Evolutionary conservation across 2,888 invertebrate species (phyloP).

Genomic region (Willowsia nigromaculata): DNA sequence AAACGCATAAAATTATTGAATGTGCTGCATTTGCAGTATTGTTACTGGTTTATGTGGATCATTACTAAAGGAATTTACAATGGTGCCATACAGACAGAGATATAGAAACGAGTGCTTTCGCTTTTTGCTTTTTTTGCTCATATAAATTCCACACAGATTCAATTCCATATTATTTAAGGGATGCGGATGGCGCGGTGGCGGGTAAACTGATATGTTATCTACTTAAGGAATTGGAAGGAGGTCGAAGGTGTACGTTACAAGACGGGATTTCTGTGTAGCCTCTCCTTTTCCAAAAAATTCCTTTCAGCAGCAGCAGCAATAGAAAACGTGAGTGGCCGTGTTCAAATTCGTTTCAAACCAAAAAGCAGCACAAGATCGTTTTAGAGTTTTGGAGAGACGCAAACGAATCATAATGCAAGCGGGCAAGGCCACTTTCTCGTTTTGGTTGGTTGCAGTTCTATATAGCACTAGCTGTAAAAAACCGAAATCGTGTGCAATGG

Average conservation of each 20-base stretch:
- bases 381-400: background rate
- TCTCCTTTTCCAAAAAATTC: background rate
- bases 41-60: slow-evolving; percentile 28
- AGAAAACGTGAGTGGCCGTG: background rate
- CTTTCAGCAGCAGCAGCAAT: background rate
- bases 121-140: background rate
- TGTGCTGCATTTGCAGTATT: slow-evolving; percentile 52
- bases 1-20: slow-evolving; percentile 31
- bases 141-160: slow-evolving; percentile 33
- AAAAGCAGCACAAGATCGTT: slow-evolving; percentile 14
- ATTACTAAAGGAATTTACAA: slow-evolving; percentile 24
- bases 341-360: background rate
- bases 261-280: background rate
- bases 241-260: slow-evolving; percentile 29
- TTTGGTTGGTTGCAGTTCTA: background rate
- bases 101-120: background rate
- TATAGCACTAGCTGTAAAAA: background rate
- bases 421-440: background rate
- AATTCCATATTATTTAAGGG: slow-evolving; percentile 34
- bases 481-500: slow-evolving; percentile 10
- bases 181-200: slow-evolving; percentile 20
- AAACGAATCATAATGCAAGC: background rate
- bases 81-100: background rate
- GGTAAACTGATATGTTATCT: slow-evolving; percentile 42
- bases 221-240: slow-evolving; percentile 24